These are phyloP conservation scores for Drosophila neonasuta DNA, from an alignment of 2,888 invertebrate genomes.

Conservation along the genomic window DNA sequence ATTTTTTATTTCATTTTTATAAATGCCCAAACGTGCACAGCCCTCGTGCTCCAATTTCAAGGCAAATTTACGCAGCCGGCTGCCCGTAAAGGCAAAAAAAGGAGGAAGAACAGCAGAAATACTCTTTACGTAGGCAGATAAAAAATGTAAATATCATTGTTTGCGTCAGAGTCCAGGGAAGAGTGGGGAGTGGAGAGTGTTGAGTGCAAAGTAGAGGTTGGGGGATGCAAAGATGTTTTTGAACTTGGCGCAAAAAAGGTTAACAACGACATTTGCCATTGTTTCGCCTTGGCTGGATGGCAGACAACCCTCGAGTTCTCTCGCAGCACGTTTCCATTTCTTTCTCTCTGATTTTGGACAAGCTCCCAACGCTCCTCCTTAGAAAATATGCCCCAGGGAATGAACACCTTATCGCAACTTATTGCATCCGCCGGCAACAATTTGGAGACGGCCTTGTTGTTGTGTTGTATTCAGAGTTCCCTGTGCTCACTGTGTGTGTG, in stretches of 20 bases:
- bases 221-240: slow-evolving; percentile 51
- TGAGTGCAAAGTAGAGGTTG: slow-evolving; percentile 10
- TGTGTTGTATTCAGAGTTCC: slow-evolving; percentile 12
- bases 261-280: slow-evolving; percentile 76
- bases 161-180: slow-evolving; percentile 63
- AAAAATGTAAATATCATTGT: slow-evolving; percentile 77
- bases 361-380: slow-evolving; percentile 40
- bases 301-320: slow-evolving; percentile 42
- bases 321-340: slow-evolving; percentile 50
- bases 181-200: neutral
- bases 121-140: slow-evolving; percentile 56
- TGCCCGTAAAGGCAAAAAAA: slow-evolving; percentile 44
- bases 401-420: slow-evolving; percentile 78
- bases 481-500: slow-evolving; percentile 18
- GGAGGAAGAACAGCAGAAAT: slow-evolving; percentile 29
- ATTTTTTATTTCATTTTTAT: slow-evolving; percentile 60
- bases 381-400: slow-evolving; percentile 68
- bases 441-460: slow-evolving; percentile 71
- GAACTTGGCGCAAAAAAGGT: slow-evolving; percentile 68
- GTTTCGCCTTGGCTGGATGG: slow-evolving; percentile 52
- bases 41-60: slow-evolving; percentile 65
- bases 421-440: slow-evolving; percentile 78
- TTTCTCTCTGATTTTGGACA: slow-evolving; percentile 73
- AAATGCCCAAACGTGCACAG: slow-evolving; percentile 64
- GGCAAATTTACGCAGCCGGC: slow-evolving; percentile 58